Conservation (phyloP, 2,888 invertebrate genomes). For the Xanthorhoe designata region DNA sequence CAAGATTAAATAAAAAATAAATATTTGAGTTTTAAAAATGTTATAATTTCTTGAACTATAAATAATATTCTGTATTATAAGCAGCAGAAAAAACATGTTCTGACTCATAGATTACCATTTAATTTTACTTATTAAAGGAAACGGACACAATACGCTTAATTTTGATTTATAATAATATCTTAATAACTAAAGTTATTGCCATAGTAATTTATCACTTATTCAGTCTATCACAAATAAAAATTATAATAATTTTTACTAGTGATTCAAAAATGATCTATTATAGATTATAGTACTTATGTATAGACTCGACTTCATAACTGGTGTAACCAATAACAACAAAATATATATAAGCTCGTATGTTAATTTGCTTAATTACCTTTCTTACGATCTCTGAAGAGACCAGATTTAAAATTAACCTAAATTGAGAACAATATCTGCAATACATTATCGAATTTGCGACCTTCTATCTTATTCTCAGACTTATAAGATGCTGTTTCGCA, state of each 20-base stretch:
- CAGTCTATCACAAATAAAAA: slow-evolving; percentile 1
- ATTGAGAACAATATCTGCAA: slow-evolving; percentile 71
- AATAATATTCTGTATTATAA: background rate
- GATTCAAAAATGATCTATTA: background rate
- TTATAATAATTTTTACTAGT: background rate
- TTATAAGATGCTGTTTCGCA: slow-evolving; percentile 61
- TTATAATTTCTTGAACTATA: background rate
- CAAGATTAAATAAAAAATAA: background rate
- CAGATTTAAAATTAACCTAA: slow-evolving; percentile 40
- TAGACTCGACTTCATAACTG: background rate
- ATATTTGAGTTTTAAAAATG: background rate
- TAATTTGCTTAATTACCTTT: background rate
- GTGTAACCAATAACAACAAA: background rate
- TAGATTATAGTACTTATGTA: background rate
- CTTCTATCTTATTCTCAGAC: slow-evolving; percentile 52
- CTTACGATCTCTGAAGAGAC: background rate
- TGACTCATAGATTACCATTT: background rate
- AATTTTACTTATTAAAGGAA: background rate
- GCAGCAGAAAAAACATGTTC: background rate
- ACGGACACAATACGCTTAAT: background rate
- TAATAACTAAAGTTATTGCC: background rate
- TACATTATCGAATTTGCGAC: slow-evolving; percentile 60
- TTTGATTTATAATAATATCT: background rate
- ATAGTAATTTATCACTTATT: slow-evolving; percentile 1
- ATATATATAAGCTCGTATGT: background rate